A percentile compares a stretch with the other conserved stretches of the same genome.
Evolutionary conservation across 2,888 invertebrate species (phyloP).

Genomic region (Sesamia inferens): DNA sequence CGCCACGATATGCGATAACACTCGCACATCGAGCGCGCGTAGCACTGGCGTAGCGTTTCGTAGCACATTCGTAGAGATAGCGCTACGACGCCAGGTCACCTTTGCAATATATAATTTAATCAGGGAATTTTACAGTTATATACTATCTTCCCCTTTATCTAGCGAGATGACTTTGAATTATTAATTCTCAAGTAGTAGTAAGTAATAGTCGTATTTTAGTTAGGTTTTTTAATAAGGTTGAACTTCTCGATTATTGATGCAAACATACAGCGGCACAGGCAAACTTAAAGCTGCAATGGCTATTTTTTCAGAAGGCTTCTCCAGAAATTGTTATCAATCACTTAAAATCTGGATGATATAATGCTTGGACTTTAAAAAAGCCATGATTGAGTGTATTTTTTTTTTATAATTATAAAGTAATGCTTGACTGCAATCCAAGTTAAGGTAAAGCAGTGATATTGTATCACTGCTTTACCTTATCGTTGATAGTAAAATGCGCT

Average conservation of each 20-base stretch:
- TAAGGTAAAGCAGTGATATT: no score
- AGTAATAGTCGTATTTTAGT: no score
- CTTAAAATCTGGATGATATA: not conserved
- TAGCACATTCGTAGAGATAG: constrained; percentile 36
- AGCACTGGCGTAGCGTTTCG: constrained; percentile 27
- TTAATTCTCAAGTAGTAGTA: not conserved
- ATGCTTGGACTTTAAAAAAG: not conserved
- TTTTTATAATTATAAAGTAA: not conserved
- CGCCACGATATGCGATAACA: not conserved
- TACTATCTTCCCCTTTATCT: not conserved
- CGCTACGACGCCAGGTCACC: constrained; percentile 8
- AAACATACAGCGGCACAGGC: not conserved
- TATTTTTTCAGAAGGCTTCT: not conserved
- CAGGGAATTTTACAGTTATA: not conserved
- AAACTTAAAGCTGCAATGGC: not conserved
- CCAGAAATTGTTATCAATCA: not conserved
- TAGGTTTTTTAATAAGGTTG: not conserved
- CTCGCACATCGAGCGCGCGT: not conserved
- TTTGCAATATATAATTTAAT: not conserved
- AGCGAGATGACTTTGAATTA: not conserved
- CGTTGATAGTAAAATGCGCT: no score
- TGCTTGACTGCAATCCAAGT: no score
- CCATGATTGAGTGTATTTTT: not conserved
- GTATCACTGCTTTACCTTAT: no score
- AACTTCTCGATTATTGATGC: not conserved